Conservation (phyloP, 2,113 vertebrate genomes). For the Ovis aries region DNA sequence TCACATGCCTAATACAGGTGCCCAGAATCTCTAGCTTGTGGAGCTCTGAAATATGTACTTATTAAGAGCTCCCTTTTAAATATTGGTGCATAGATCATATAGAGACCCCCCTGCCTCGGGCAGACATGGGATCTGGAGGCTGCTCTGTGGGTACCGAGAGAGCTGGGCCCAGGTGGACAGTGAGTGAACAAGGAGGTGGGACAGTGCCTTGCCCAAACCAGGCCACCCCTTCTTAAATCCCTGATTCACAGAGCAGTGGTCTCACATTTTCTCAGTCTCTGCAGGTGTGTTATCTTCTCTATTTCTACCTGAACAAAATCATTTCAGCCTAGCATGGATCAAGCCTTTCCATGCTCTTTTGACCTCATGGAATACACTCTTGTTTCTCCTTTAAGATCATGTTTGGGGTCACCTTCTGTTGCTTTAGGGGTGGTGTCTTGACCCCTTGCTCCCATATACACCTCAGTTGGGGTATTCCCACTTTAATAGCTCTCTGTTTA, state of each 20-base stretch:
- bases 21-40: not conserved
- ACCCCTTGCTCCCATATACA: fast-evolving
- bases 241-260: not conserved
- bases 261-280: not conserved
- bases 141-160: not conserved
- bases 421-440: not conserved
- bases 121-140: not conserved
- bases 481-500: not conserved
- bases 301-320: not conserved
- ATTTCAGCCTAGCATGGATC: not conserved
- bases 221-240: not conserved
- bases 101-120: not conserved
- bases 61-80: not conserved
- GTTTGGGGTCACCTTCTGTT: not conserved
- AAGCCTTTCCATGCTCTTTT: not conserved
- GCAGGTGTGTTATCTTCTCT: not conserved
- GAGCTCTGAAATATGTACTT: not conserved
- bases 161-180: not conserved
- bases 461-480: no score
- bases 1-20: not conserved
- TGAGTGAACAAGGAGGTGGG: not conserved
- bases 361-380: not conserved
- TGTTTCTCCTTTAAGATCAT: not conserved
- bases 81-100: no score
- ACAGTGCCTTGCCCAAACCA: not conserved